Conservation (phyloP, 2,113 vertebrate genomes). For the Heteronetta atricapilla region DNA sequence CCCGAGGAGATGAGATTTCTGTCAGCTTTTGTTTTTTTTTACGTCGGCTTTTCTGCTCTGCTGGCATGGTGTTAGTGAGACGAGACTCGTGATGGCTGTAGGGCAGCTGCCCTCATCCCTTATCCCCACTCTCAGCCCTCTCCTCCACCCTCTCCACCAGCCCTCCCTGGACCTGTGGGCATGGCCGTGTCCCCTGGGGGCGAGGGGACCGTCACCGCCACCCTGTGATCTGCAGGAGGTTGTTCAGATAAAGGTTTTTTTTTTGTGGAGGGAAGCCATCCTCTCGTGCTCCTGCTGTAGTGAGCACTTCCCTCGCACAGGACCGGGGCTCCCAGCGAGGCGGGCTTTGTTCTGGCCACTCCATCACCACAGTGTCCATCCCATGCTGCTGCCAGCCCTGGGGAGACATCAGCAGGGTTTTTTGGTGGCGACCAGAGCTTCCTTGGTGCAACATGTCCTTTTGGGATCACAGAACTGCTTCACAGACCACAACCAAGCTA, state of each 20-base stretch:
- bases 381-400: rapidly evolving
- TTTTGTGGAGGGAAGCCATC: not conserved
- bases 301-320: not conserved
- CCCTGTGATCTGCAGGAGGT: not conserved
- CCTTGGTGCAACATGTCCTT: not conserved
- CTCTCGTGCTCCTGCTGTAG: not conserved
- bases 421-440: not conserved
- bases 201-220: not conserved
- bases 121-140: not conserved
- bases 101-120: not conserved
- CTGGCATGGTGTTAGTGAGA: not conserved
- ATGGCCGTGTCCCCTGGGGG: not conserved
- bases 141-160: not conserved
- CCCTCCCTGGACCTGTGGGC: not conserved
- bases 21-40: constrained; percentile 62
- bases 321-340: not conserved
- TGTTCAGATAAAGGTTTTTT: too few species aligned
- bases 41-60: constrained; percentile 52
- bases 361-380: not conserved
- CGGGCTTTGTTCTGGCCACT: not conserved
- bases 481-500: too few species aligned
- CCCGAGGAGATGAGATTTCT: constrained; percentile 68
- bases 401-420: not conserved
- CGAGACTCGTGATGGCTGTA: not conserved
- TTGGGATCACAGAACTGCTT: not conserved